A percentile compares a stretch with the other conserved stretches of the same genome.
Conservation (phyloP, 1,140 invertebrate genomes). For the Cepaea nemoralis region DNA sequence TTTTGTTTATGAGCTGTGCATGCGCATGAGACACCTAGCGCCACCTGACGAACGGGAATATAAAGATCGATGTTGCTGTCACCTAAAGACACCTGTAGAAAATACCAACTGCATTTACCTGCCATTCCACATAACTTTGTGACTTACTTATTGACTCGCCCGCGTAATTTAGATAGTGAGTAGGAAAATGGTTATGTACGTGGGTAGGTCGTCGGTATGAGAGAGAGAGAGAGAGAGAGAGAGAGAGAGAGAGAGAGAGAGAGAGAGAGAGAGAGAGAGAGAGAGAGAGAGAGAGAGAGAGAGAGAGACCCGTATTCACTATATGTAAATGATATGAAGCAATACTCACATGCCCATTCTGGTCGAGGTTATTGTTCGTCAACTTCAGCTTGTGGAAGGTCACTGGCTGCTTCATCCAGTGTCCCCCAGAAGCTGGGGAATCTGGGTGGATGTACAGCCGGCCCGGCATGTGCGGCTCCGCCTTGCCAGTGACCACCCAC, state of each 20-base stretch:
- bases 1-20: too few species aligned
- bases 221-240: not conserved
- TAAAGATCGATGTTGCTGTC: not conserved
- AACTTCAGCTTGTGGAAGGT: constrained; percentile 94
- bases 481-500: constrained; percentile 71
- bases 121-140: too few species aligned
- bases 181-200: not conserved
- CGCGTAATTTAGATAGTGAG: too few species aligned
- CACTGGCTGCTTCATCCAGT: constrained; percentile 96
- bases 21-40: too few species aligned
- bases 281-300: not conserved
- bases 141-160: too few species aligned
- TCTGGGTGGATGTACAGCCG: constrained; percentile 86
- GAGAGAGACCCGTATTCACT: too few species aligned
- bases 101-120: not conserved
- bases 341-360: constrained; percentile 69
- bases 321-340: too few species aligned
- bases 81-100: not conserved
- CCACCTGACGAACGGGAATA: too few species aligned
- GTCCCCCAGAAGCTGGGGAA: constrained; percentile 79
- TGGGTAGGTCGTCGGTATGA: not conserved
- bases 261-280: not conserved
- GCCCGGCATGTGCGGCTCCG: constrained; percentile 63
- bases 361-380: constrained; percentile 75
- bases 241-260: constrained; percentile 6